Evolutionary conservation across 2,113 vertebrate genomes (phyloP), one percentile per base, ranked within the genome.

Genomic region (Hippocampus comes): DNA sequence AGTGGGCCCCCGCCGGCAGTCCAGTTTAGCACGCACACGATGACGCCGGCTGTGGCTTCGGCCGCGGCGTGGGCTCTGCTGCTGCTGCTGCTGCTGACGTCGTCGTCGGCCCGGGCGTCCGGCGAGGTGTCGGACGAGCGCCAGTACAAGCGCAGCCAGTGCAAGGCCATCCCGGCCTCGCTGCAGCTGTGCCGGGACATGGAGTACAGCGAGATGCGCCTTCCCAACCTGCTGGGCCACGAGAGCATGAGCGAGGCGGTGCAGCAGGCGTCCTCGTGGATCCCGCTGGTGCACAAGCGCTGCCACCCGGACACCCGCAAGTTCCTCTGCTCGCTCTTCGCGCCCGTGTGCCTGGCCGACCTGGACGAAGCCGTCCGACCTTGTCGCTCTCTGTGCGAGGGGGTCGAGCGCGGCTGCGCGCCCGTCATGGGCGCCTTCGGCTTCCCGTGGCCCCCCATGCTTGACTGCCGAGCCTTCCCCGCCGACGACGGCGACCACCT

Each of bases 361-460:
- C 75, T 98, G 87, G 96, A 97, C 84, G 97, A 98, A 87, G 95
- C 94, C 79, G 97, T 99, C 34, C 95, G 95, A 84, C 97, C 97
- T 1, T 99, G 97, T 93, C 93, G 95, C 77, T 97, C 97, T 5
- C 94, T 99, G 66, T 99, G 97, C 76, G 94, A 96, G 73, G 93
- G 93, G 86, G 97, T 99, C 82, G 94, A 93, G 81, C 87, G 91
- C 75, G 95, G 96, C 85, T 99, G 97, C 85, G 95, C 93, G 20
- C 97, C 97, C 0, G 96, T 99, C 21, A 99, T 99, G 97, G 95
- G 94, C 55, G 96, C 96, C 42, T 99, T 99, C 59, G 97, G 97
- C 76, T 99, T 96, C 78, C 97, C 96, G 10, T 99, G 97, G 97
- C 97, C 97, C 0, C 95, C 96, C 82, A 99, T 99, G 96, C 88